Conservation (phyloP, 2,888 invertebrate species). For the Aleiodes alternator region DNA sequence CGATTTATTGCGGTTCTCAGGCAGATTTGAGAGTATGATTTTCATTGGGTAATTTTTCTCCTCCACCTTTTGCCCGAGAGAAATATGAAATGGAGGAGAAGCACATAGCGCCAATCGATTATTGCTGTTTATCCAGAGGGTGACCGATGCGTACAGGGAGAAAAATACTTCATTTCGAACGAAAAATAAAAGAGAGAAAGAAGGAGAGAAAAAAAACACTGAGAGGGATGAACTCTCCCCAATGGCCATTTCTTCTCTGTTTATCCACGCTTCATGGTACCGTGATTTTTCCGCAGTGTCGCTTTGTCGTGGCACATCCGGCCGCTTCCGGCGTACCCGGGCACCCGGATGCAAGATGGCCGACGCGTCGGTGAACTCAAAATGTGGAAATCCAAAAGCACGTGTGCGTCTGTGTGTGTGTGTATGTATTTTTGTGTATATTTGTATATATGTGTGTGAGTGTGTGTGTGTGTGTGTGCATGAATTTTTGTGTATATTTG, state of each 20-base stretch:
- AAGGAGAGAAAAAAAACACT: too few species aligned
- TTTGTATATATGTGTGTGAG: not conserved
- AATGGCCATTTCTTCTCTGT: slow-evolving; percentile 56
- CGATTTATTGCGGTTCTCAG: too few species aligned
- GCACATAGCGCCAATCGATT: slow-evolving; percentile 2
- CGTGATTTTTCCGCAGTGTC: slow-evolving; percentile 71
- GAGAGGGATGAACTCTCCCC: not conserved
- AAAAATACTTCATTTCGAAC: slow-evolving; percentile 19
- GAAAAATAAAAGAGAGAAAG: not conserved
- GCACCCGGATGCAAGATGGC: slow-evolving; percentile 72
- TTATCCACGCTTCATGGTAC: slow-evolving; percentile 70
- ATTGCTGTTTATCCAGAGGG: slow-evolving; percentile 25
- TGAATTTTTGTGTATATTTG: not conserved
- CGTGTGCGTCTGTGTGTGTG: slow-evolving; percentile 11
- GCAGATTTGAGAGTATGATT: too few species aligned
- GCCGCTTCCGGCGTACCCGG: slow-evolving; percentile 68
- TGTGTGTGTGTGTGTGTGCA: not conserved
- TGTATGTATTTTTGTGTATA: not conserved
- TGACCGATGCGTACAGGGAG: slow-evolving; percentile 21
- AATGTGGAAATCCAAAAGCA: slow-evolving; percentile 24
- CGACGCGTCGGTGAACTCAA: slow-evolving; percentile 54
- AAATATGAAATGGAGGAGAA: not conserved
- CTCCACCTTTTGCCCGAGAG: not conserved
- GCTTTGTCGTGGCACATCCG: slow-evolving; percentile 72
- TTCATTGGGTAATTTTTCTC: not conserved